A percentile compares a stretch with the other conserved stretches of the same genome.
Evolutionary conservation across 2,888 invertebrate genomes (phyloP).

Genomic region (Chrysolina americana): DNA sequence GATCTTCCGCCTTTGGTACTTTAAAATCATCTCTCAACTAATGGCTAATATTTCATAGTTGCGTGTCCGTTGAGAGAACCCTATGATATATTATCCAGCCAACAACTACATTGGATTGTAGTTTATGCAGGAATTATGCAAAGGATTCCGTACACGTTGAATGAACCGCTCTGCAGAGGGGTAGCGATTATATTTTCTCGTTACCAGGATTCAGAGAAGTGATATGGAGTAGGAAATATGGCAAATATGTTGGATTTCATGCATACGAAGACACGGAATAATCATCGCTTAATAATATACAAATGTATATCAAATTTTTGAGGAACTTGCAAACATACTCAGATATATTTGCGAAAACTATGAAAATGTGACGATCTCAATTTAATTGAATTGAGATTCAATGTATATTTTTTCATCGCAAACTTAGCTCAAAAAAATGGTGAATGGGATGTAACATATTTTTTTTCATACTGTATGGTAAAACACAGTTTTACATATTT

Average conservation of each 20-base stretch:
- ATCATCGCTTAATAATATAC: no score
- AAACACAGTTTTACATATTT: no score
- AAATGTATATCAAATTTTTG: no score
- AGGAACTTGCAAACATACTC: no score
- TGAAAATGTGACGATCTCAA: no score
- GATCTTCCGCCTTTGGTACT: conserved; percentile 7
- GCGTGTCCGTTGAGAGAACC: conserved; percentile 43
- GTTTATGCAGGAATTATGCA: conserved; percentile 48
- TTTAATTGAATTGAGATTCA: no score
- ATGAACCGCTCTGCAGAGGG: conserved; percentile 32
- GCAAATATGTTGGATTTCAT: not conserved
- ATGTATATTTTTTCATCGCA: no score
- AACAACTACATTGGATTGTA: conserved; percentile 45
- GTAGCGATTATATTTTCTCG: conserved; percentile 31
- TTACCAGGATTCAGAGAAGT: conserved; percentile 17
- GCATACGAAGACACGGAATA: no score
- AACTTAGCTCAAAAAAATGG: no score
- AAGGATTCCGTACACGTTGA: conserved; percentile 35
- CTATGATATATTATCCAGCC: conserved; percentile 43
- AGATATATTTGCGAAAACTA: no score
- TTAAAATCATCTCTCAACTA: conserved; percentile 38
- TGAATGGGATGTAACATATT: no score
- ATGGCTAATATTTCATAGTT: conserved; percentile 40
- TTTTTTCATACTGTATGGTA: no score
- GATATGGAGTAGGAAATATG: not conserved